Conservation (phyloP, 2,888 invertebrate species). For the Xylota sylvarum region DNA sequence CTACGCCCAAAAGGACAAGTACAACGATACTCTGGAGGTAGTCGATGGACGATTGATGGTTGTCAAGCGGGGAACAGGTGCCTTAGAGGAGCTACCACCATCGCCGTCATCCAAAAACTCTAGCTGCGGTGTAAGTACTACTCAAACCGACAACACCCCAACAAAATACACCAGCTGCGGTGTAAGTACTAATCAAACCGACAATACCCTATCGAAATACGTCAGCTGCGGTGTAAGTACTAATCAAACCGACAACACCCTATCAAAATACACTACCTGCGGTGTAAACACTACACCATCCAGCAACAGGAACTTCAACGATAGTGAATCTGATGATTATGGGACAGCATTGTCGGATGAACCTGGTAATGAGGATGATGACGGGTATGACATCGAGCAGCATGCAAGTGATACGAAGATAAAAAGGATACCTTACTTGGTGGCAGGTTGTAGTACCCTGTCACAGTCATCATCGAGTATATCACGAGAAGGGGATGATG, state of each 20-base stretch:
- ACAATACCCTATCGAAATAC: conserved; percentile 9
- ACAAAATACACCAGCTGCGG: conserved; percentile 39
- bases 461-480: conserved; percentile 32
- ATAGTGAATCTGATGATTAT: conserved; percentile 62
- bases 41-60: conserved; percentile 81
- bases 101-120: conserved; percentile 22
- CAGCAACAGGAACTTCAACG: conserved; percentile 7
- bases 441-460: conserved; percentile 7
- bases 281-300: conserved; percentile 49
- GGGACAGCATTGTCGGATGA: conserved; percentile 74
- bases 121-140: conserved; percentile 47
- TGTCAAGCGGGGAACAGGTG: conserved; percentile 80
- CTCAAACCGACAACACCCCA: conserved; percentile 6
- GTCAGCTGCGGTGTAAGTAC: conserved; percentile 42
- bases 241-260: conserved; percentile 22
- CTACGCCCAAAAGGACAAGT: conserved; percentile 80
- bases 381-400: conserved; percentile 70
- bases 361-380: conserved; percentile 75
- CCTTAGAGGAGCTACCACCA: conserved; percentile 79
- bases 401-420: conserved; percentile 78
- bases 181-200: conserved; percentile 39
- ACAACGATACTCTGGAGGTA: conserved; percentile 81
- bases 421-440: conserved; percentile 18
- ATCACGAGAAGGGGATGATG: neutral
- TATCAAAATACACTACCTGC: conserved; percentile 17